A percentile compares a stretch with the other conserved stretches of the same genome.
Conservation (phyloP, 2,797 vertebrate genomes). For the Chelonia mydas region DNA sequence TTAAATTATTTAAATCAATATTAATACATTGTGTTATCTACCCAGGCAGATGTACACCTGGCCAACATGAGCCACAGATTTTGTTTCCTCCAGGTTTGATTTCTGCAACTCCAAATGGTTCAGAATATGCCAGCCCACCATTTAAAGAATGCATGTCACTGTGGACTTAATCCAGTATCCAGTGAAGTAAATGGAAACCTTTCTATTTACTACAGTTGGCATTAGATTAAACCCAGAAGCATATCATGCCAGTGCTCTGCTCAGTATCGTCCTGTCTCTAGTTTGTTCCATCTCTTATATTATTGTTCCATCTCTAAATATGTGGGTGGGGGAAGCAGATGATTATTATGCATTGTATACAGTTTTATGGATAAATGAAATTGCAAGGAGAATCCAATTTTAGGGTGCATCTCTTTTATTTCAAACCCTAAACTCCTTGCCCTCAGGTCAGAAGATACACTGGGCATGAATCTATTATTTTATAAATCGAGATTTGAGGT, state of each 20-base stretch:
- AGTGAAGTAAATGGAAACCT: background rate
- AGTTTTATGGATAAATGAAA: background rate
- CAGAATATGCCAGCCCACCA: background rate
- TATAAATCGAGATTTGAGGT: background rate
- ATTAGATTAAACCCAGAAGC: background rate
- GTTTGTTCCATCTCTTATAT: background rate
- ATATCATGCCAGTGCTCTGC: background rate
- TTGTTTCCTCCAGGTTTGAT: background rate
- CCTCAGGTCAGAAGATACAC: background rate
- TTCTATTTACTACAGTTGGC: background rate
- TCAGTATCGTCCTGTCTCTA: background rate
- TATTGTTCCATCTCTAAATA: background rate
- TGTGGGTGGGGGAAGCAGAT: background rate
- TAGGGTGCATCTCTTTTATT: rapidly evolving
- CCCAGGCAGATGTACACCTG: background rate
- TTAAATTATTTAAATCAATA: background rate
- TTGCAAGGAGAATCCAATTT: background rate
- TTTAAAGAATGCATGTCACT: background rate
- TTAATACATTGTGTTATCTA: background rate
- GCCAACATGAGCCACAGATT: background rate
- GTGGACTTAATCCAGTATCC: background rate
- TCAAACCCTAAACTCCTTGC: background rate
- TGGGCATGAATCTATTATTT: background rate
- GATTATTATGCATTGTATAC: background rate
- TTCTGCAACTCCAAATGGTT: background rate